Base-by-base conservation (phyloP, 2,888 invertebrate species). In the Unio delphinus region DNA sequence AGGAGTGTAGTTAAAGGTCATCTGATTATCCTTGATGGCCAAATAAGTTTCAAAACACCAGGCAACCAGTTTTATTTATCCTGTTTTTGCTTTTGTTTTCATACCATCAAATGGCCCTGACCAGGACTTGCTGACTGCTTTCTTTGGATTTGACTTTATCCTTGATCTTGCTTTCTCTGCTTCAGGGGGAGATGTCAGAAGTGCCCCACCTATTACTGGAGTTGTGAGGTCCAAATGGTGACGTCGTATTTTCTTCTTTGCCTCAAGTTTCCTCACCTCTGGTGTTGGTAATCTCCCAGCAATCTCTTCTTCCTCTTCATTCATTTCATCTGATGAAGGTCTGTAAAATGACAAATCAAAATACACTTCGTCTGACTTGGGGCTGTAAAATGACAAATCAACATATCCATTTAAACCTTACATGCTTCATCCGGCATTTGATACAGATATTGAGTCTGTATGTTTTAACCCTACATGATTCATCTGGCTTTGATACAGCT, bases 221-320 rank as follows among this genome's bases (percentile, higher is more conserved):
- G 89, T 89, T 64, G 89, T 89, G 11, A 81, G 74, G 77, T 89
- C 89, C 26, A 89, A 78, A 74, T 89, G 88, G 63, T 89, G 88
- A 18, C 88, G 75, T 28, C 65, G 69, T 54, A 64, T 67, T 34
- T 75, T 73, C 20, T 72, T 67, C 3, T 62, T 67, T 6, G 78
- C 60, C 63, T 80, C 72, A 0, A 45, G 45, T 59, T 68, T 63
- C 15, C 76, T 61, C 20, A 85, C 63, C 28, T 82, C 70, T 20
- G 88, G 88, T 8, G 88, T 88, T 11, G 88, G 84, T 18, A 86
- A 70, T 30, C 89, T 72, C 4, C 87, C 88, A 34, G 76, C 71
- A 0, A 61, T 65, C 7, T 58, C 61, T 17, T 62, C 55, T 56
- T 69, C 73, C 5, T 68, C 65, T 6, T 67, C 63, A 57, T 64